Evolutionary conservation across 1,140 invertebrate species (phyloP), one percentile per base, ranked within the genome.

Genomic region (Bathynomus jamesi): DNA sequence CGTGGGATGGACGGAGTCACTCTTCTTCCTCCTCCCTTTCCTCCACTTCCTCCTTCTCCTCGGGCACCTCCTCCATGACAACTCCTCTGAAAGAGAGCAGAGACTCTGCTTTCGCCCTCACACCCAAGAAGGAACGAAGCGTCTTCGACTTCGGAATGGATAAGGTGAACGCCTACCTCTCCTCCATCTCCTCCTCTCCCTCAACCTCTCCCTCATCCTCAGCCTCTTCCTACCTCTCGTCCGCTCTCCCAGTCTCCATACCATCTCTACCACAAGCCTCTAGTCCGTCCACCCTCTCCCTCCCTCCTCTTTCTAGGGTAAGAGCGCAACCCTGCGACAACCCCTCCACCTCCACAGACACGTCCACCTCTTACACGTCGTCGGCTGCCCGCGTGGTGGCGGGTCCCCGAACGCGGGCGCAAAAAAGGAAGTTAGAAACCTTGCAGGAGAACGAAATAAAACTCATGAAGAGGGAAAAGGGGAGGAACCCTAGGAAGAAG

Each of bases 1-100:
- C 85, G 21, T 82, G 81, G 73, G 83, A 83, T 75, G 80, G 79
- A 61, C 76, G 83, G 29, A 83, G 82, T 74, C 79, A 78, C 76
- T 40, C 32, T 8, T 40, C 32, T 40, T 40, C 32, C 17, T 40
- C 32, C 7, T 7, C 17, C 17, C 17, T 17, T 40, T 40, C 32
- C 32, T 7, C 32, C 32, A 8, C 32, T 7, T 40, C 32, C 7
- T 40, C 17, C 17, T 40, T 17, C 7, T 40, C 32, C 7, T 7
- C 7, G 17, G 17, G 7, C 17, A 8, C 32, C 7, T 40, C 32
- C 7, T 8, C 17, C 7, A 40, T 8, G 7, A 40, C 32, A 40
- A 11, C 40, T 17, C 40, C 13, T 17, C 13, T 3, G 5, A 21
- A 53, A 53, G 21, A 21, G 21, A 17, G 40, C 21, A 53, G 40